phyloP scores from a whole-genome alignment of 2,888 invertebrate species.

The Polyploca ridens region DNA sequence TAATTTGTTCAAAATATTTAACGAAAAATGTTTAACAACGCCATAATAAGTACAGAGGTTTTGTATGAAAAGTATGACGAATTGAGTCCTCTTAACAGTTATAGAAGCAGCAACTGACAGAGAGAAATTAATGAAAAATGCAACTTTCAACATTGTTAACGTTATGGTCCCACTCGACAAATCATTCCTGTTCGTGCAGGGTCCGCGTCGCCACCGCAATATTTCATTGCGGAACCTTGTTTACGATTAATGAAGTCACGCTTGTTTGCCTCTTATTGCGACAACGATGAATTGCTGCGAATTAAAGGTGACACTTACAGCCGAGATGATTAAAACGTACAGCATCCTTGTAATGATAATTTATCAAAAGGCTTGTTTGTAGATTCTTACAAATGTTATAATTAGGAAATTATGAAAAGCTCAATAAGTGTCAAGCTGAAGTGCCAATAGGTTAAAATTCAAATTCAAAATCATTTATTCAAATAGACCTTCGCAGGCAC shows the following conservation, averaged over 20 bases:
- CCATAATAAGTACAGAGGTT: no score
- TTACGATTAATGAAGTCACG: slow-evolving; percentile 35
- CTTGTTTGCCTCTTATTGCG: slow-evolving; percentile 26
- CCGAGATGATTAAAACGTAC: background rate
- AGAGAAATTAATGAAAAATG: background rate
- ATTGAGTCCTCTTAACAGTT: no score
- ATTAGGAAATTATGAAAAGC: no score
- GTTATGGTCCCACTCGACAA: background rate
- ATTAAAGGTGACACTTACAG: slow-evolving; percentile 2
- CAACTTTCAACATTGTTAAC: background rate
- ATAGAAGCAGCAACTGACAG: background rate
- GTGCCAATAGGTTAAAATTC: no score
- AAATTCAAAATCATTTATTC: no score
- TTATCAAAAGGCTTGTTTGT: background rate
- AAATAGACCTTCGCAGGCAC: no score
- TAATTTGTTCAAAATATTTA: no score
- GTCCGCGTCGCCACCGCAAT: slow-evolving; percentile 13
- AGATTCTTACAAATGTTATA: no score
- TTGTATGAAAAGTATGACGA: no score
- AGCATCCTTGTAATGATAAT: background rate
- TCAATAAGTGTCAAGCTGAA: no score
- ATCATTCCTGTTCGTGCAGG: background rate
- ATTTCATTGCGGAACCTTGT: slow-evolving; percentile 30
- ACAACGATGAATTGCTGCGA: background rate
- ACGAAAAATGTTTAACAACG: no score